Conservation (phyloP, 1,140 invertebrate genomes). For the Gyrodactylus salaris region DNA sequence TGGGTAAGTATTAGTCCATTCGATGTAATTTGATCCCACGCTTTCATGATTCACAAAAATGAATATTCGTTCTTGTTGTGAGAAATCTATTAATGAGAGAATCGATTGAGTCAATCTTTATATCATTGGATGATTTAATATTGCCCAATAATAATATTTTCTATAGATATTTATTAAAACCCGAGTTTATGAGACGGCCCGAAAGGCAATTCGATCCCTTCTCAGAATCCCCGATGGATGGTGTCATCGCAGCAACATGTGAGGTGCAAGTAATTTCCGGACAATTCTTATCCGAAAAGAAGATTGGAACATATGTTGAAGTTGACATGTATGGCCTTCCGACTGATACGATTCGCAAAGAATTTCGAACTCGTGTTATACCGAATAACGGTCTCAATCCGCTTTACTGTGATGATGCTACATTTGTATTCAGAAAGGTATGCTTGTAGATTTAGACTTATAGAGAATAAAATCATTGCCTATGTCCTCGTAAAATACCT, state of each 20-base stretch:
- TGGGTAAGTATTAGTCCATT: constrained; percentile 27
- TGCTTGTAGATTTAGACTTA: constrained; percentile 9
- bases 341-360: constrained; percentile 86
- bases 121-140: neutral
- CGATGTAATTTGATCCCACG: no score
- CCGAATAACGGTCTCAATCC: constrained; percentile 69
- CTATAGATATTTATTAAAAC: constrained; percentile 68
- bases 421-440: constrained; percentile 84
- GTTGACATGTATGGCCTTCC: constrained; percentile 98
- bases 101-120: no score
- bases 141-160: neutral
- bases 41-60: no score
- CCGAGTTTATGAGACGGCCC: constrained; percentile 83
- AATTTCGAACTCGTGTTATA: constrained; percentile 74
- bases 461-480: no score
- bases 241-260: constrained; percentile 90
- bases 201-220: constrained; percentile 93
- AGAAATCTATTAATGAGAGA: no score
- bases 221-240: constrained; percentile 89
- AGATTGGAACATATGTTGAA: constrained; percentile 91
- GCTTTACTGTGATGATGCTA: constrained; percentile 74
- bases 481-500: no score
- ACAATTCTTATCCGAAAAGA: constrained; percentile 94
- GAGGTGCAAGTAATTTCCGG: constrained; percentile 90
- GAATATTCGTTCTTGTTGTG: no score